Conservation (phyloP, 2,113 vertebrate species). For the Pterophyllum scalare region DNA sequence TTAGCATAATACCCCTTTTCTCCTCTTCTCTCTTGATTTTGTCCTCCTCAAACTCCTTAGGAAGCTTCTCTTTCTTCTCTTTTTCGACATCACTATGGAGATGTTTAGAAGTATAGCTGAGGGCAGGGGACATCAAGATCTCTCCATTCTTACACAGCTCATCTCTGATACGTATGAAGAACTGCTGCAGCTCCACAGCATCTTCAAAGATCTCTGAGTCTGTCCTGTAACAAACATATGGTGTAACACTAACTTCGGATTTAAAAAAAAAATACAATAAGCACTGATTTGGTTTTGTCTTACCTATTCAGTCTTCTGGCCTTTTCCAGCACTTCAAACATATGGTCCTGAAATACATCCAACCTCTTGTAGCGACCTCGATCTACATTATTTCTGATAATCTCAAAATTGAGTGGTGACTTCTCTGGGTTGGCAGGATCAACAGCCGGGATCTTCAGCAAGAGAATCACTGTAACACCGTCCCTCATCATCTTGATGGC, state of each 20-base stretch:
- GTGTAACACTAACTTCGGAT: background rate
- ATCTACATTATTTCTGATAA: slow-evolving; percentile 93
- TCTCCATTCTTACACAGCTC: slow-evolving; percentile 99
- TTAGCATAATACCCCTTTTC: slow-evolving; percentile 87
- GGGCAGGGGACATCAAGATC: slow-evolving; percentile 95
- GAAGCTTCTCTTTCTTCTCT: slow-evolving; percentile 97
- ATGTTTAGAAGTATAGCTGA: slow-evolving; percentile 97
- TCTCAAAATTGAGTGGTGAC: slow-evolving; percentile 92
- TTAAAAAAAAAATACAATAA: background rate
- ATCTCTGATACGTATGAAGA: slow-evolving; percentile 97
- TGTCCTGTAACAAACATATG: slow-evolving; percentile 81
- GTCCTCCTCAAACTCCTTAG: slow-evolving; percentile 97
- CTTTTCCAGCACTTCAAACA: slow-evolving; percentile 98
- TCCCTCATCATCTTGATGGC: slow-evolving; percentile 97
- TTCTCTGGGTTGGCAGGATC: slow-evolving; percentile 90
- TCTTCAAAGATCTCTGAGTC: slow-evolving; percentile 99
- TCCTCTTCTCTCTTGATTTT: slow-evolving; percentile 97
- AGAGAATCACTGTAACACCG: slow-evolving; percentile 99
- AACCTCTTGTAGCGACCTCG: slow-evolving; percentile 91
- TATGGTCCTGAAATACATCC: slow-evolving; percentile 98
- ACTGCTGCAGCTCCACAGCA: slow-evolving; percentile 97
- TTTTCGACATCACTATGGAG: slow-evolving; percentile 96
- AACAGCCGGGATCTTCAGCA: slow-evolving; percentile 92
- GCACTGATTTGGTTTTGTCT: slow-evolving; percentile 9
- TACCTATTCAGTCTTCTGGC: slow-evolving; percentile 95